Conservation (phyloP, 1,140 invertebrate species). For the roundworm (Caenorhabditis elegans) region WBcel235 BX284603.4:9002501-9003000, state of each 20-base stretch:
- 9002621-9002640: background rate
- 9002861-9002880: background rate
- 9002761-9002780: no score
- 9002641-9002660: no score
- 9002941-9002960: background rate
- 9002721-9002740: no score
- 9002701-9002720: no score
- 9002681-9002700: no score
- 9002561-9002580: background rate
- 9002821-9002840: background rate
- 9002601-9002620: background rate
- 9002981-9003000: no score
- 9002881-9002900: no score
- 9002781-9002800: no score
- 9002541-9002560: background rate
- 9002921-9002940: background rate
- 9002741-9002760: no score
- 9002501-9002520: background rate
- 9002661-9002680: no score
- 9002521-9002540: background rate
- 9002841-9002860: conserved; percentile 4
- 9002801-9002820: background rate
- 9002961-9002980: background rate
- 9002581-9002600: background rate
- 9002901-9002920: background rate